Evolutionary conservation across 2,888 invertebrate species (phyloP).

Genomic region (Helicoverpa assulta): DNA sequence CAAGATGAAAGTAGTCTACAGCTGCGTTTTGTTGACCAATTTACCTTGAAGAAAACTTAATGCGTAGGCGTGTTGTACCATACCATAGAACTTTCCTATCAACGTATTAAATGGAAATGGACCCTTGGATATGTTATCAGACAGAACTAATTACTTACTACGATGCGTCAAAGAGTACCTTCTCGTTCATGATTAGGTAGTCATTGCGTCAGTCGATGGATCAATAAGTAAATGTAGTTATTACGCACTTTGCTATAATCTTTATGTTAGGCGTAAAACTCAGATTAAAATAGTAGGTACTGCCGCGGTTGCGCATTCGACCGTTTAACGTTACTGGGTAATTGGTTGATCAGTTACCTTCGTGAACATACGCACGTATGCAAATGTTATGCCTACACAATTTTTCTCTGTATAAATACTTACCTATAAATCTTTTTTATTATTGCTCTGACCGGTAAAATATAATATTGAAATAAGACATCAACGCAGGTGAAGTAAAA

Average conservation of each 20-base stretch:
- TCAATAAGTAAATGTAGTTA: not conserved
- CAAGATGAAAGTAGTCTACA: not conserved
- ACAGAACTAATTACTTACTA: not conserved
- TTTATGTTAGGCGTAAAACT: slow-evolving; percentile 22
- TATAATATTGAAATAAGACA: slow-evolving; percentile 6
- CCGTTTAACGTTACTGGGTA: not conserved
- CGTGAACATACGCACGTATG: not conserved
- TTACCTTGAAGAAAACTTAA: no score
- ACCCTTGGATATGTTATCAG: no score
- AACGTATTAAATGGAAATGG: no score
- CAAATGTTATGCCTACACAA: not conserved
- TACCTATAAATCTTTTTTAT: not conserved
- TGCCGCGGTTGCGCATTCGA: not conserved
- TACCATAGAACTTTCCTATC: no score
- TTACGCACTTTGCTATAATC: slow-evolving; percentile 23
- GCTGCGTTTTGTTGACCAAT: no score
- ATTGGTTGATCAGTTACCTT: not conserved
- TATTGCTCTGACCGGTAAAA: not conserved
- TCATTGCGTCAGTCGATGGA: not conserved
- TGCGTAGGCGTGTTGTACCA: no score
- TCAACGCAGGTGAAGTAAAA: not conserved
- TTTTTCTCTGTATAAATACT: slow-evolving; percentile 1
- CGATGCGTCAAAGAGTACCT: not conserved
- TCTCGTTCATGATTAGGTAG: not conserved
- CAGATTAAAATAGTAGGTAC: no score